Conservation (phyloP, 2,797 vertebrate species). For the Cyprinella venusta region DNA sequence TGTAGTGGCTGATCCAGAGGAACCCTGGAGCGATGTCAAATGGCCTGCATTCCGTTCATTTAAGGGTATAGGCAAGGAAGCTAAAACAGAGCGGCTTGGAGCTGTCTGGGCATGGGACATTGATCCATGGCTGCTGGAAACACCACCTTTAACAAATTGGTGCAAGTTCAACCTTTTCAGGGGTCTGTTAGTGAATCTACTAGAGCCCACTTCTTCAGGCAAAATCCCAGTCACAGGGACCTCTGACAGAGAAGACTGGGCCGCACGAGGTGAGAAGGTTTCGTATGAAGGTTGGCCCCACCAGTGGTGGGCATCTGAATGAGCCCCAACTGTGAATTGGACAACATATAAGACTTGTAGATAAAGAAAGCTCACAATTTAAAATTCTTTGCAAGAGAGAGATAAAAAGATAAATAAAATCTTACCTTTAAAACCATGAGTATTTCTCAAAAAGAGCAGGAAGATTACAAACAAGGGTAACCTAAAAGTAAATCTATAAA, state of each 20-base stretch:
- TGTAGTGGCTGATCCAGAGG: no score
- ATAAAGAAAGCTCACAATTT: neutral
- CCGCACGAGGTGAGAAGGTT: neutral
- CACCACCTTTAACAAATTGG: neutral
- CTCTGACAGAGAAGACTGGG: neutral
- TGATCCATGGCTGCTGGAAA: neutral
- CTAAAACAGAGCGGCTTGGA: neutral
- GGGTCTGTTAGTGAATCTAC: neutral
- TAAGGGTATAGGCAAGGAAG: no score
- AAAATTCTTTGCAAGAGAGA: neutral
- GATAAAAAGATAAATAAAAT: no score
- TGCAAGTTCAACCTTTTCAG: neutral
- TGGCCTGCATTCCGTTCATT: no score
- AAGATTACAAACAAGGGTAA: neutral
- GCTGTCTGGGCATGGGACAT: neutral
- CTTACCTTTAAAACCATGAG: neutral
- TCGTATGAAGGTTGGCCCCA: neutral
- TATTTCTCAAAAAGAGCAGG: neutral
- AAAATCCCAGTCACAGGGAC: neutral
- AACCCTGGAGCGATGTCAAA: no score
- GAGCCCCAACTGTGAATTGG: neutral
- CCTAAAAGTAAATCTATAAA: neutral
- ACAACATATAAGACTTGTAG: neutral
- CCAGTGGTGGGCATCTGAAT: neutral
- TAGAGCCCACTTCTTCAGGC: neutral